phyloP scores from a whole-genome alignment of 1,140 invertebrate species.

The Dinoponera quadriceps region DNA sequence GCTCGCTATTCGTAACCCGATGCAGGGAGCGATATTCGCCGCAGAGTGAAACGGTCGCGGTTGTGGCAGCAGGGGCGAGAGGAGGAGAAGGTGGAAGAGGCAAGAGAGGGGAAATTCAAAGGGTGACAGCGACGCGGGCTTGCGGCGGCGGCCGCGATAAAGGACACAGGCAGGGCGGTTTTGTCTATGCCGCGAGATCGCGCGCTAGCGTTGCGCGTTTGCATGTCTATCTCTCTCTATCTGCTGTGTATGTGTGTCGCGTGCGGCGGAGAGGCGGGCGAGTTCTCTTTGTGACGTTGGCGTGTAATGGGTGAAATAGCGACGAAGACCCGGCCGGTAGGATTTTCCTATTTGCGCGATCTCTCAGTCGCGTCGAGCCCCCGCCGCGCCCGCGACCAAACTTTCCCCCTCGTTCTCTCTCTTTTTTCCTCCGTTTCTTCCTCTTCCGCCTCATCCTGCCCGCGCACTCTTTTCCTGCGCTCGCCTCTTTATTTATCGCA shows the following conservation, averaged over 20 bases:
- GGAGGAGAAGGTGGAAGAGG: not conserved
- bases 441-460: not conserved
- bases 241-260: no score
- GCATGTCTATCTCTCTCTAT: not conserved
- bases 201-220: not conserved
- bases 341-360: conserved; percentile 28
- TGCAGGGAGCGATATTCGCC: not conserved
- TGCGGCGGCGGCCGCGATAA: not conserved
- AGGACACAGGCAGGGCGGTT: not conserved
- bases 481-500: conserved; percentile 37
- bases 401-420: not conserved
- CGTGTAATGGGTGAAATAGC: conserved; percentile 46
- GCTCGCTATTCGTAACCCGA: conserved; percentile 22
- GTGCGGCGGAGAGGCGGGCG: no score
- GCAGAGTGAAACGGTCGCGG: not conserved
- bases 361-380: not conserved
- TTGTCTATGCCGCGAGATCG: not conserved
- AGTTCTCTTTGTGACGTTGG: conserved; percentile 31
- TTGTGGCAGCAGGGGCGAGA: not conserved
- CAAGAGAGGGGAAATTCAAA: not conserved
- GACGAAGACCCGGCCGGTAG: conserved; percentile 16
- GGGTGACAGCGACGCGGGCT: not conserved
- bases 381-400: conserved; percentile 11
- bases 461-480: not conserved
- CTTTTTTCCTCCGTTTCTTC: not conserved